Evolutionary conservation across 2,797 vertebrate genomes (phyloP).

Genomic region (Gallinago nigripennis): DNA sequence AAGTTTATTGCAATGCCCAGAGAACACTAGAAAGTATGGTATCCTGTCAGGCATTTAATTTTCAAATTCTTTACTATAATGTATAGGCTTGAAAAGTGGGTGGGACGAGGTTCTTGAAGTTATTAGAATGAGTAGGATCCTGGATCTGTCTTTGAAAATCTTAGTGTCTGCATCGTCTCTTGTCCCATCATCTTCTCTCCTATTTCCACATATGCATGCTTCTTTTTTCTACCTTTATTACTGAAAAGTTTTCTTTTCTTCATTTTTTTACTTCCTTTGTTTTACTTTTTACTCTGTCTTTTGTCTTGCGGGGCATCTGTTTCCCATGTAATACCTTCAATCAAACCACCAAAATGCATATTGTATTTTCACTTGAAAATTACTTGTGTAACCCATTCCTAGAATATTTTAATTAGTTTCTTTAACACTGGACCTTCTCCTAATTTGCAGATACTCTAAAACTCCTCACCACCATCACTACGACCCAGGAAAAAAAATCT

Average conservation of each 20-base stretch:
- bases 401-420: not conserved
- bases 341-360: not conserved
- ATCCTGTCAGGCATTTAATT: not conserved
- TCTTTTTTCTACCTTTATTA: not conserved
- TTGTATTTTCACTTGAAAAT: not conserved
- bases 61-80: not conserved
- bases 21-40: not conserved
- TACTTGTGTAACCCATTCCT: not conserved
- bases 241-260: not conserved
- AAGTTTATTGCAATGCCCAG: not conserved
- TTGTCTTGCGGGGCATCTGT: not conserved
- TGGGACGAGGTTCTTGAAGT: not conserved
- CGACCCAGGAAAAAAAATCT: not conserved
- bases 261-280: not conserved
- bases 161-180: not conserved
- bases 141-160: not conserved
- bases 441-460: constrained; percentile 25
- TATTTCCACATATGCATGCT: not conserved
- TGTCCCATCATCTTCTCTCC: not conserved
- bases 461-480: not conserved
- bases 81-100: not conserved
- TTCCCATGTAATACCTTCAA: not conserved
- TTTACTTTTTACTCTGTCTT: not conserved
- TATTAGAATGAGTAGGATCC: not conserved
- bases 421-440: not conserved